Evolutionary conservation across 1,140 invertebrate genomes (phyloP).

Genomic region (Ephestia elutella): DNA sequence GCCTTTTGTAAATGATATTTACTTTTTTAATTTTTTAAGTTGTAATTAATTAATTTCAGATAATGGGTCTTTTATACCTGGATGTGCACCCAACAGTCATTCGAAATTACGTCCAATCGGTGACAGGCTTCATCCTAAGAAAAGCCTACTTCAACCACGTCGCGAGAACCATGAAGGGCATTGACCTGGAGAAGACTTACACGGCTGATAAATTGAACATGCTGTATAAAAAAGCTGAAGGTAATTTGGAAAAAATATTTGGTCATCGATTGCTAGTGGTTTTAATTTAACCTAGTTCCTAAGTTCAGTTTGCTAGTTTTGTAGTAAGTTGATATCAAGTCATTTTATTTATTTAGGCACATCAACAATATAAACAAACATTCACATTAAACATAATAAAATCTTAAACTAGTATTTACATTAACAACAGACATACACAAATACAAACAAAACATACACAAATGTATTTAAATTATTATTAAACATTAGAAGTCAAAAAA

Average conservation of each 20-base stretch:
- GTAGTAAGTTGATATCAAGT: too few species aligned
- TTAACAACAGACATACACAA: too few species aligned
- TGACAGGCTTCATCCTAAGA: conserved; percentile 24
- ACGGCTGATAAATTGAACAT: conserved; percentile 17
- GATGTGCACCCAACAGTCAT: conserved; percentile 23
- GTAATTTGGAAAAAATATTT: conserved; percentile 7
- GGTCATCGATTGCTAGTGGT: too few species aligned
- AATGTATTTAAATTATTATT: too few species aligned
- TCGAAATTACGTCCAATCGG: conserved; percentile 24
- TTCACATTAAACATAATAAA: too few species aligned
- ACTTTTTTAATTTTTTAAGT: neutral
- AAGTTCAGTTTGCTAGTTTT: too few species aligned
- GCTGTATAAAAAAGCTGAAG: conserved; percentile 19
- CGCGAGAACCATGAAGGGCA: conserved; percentile 20
- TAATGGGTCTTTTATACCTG: conserved; percentile 25
- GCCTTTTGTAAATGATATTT: neutral
- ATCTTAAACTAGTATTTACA: too few species aligned
- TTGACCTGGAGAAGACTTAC: conserved; percentile 19
- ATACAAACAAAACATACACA: too few species aligned
- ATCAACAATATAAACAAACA: too few species aligned
- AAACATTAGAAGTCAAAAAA: too few species aligned
- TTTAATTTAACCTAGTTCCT: too few species aligned
- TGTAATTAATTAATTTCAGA: conserved; percentile 18
- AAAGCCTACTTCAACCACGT: conserved; percentile 19
- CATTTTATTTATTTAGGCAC: too few species aligned